Percentiles rank a stretch among this genome's conserved stretches.
These are phyloP conservation scores for Cryptoprocta ferox DNA, from an alignment of 2,797 vertebrate genomes.

Conservation along the genomic window DNA sequence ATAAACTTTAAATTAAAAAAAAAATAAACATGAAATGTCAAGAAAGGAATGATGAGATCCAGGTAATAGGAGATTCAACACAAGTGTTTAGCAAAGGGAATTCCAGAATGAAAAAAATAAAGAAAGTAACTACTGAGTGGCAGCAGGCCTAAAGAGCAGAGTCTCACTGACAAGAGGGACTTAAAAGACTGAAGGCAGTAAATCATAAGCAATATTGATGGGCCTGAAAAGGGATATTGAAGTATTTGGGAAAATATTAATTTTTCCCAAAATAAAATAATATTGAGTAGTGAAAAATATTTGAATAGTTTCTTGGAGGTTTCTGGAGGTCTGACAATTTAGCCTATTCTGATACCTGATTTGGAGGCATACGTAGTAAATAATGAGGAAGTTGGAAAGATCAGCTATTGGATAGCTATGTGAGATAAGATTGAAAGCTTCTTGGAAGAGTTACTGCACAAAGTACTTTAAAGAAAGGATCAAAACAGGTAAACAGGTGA, in stretches of 20 bases:
- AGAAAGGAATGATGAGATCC: background rate
- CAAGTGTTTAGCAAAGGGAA: background rate
- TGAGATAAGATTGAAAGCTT: background rate
- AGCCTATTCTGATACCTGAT: background rate
- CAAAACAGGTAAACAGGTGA: background rate
- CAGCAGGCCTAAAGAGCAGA: background rate
- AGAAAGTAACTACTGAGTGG: background rate
- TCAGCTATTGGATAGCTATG: background rate
- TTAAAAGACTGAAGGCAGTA: background rate
- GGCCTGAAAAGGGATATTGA: background rate
- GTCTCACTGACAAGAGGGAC: background rate
- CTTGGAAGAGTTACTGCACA: background rate
- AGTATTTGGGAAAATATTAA: background rate
- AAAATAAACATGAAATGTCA: background rate
- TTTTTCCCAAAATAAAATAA: too few relatives aligned
- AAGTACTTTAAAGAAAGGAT: background rate
- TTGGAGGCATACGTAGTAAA: background rate
- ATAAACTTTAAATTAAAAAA: too few relatives aligned
- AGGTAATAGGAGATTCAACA: background rate
- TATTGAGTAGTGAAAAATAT: background rate
- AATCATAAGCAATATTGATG: background rate
- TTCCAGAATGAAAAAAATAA: background rate
- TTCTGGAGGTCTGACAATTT: background rate
- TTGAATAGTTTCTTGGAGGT: background rate
- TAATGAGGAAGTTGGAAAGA: background rate